Base-by-base conservation (phyloP, 2,113 vertebrate genomes). In the Lasiurus cinereus region DNA sequence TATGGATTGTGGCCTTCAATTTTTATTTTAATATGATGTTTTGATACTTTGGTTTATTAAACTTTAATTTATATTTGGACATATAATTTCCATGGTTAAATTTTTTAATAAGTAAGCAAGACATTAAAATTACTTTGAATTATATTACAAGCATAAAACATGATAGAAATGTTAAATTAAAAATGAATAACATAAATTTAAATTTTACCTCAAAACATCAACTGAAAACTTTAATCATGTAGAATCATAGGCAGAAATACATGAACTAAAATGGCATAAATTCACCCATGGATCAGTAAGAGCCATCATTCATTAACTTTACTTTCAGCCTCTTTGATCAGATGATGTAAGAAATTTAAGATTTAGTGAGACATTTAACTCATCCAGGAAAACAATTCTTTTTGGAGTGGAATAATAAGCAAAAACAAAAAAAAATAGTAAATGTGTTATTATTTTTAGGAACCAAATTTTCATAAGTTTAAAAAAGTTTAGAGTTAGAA, bases 141-240 rank as follows among this genome's bases (percentile, higher is more conserved):
- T 89, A 64, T 2, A 84, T 77, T 69, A 39, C 3, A 90, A 86
- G 8, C 29, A 95, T 18, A 73, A 90, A 79, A 74, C 18, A 74
- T 39, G 27, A 39, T 62, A 66, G 19, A 59, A 83, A 46, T 72
- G 8, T 76, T 72, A 83, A 70, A 74, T 39, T 84, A 59, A 93
- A 94, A 77, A 88, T 76, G 80, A 85, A 52, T 83, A 56, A 48
- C 0, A 76, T 66, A 46, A 94, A 92, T 80, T 83, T n/a, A 66
- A 76, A 76, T 89, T 89, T 89, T 79, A 66, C 6, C 39, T 83
- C 39, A 64, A 90, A 86, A 62, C 8, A 79, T 67, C 43, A 79
- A 64, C 43, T 93, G 39, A n/a, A 91, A 83, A 83, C 80, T 50
- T 56, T 10, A 83, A 43, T 83, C 10, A 52, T 16, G 39, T 59